These are phyloP conservation scores for Struthio camelus DNA, from an alignment of 2,113 vertebrate genomes.

Conservation along the genomic window DNA sequence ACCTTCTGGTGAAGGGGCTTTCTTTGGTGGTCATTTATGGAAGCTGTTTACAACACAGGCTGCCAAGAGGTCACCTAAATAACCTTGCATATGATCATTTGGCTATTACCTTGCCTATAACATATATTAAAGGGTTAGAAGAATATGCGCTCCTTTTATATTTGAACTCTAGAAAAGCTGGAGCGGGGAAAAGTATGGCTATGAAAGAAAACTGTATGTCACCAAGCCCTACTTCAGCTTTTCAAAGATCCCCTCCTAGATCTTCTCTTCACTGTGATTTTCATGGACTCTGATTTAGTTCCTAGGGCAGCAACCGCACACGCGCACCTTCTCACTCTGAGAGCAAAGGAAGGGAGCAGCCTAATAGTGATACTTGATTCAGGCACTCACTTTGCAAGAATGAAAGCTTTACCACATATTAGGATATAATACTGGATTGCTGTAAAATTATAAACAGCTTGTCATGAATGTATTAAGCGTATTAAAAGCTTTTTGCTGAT, in stretches of 20 bases:
- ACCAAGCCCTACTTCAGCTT: background rate
- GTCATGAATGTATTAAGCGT: background rate
- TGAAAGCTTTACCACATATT: background rate
- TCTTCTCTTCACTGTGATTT: background rate
- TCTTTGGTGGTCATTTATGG: background rate
- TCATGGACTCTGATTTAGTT: background rate
- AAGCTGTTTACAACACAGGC: background rate
- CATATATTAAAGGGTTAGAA: background rate
- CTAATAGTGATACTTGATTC: background rate
- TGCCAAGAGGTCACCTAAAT: background rate
- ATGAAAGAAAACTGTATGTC: background rate
- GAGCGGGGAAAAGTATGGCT: background rate
- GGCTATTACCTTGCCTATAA: background rate
- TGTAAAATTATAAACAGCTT: background rate
- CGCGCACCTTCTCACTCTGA: background rate
- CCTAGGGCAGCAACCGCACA: background rate
- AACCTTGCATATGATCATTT: background rate
- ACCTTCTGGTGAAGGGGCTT: background rate
- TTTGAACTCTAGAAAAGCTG: background rate
- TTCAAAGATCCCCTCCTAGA: background rate
- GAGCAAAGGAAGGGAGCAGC: background rate
- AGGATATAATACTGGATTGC: background rate
- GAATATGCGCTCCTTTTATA: background rate
- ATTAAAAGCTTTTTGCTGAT: constrained; percentile 13
- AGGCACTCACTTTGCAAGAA: background rate